Base-by-base conservation (phyloP, 2,113 vertebrate species). In the Sturnus vulgaris region DNA sequence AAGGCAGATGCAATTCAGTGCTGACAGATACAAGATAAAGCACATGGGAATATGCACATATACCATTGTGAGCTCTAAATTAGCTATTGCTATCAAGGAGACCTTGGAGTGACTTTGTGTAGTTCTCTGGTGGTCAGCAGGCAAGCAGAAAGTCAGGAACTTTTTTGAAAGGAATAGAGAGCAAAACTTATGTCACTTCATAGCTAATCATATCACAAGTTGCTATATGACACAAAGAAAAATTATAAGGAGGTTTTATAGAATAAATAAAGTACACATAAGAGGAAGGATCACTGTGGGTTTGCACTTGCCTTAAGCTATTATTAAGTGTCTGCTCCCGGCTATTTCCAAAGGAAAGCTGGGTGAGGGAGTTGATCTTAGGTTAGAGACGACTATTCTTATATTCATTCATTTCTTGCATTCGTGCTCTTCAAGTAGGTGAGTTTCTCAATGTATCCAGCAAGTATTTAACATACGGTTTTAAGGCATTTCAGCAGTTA, bases 381-480 rank as follows among this genome's bases (percentile, higher is more conserved):
- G 10, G 15, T 49, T 64, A 89, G 14, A 57, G 18, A n/a, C 5
- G 5, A 11, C 7, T 2, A 5, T 70, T 80, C n/a, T 61, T 73
- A n/a, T 7, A 61, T 24, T 37, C 16, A 75, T 86, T 23, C 10
- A 7, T 47, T 84, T 50, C 30, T 73, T 65, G 14, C 13, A 46
- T 42, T 22, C 49, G 15, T 70, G 14, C 8, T 69, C 23, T 80
- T 76, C 42, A 33, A 30, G 8, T 55, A 59, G 19, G 25, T 76
- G 35, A 84, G 37, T 86, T 12, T 71, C 20, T 66, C 40, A 33
- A 7, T 39, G 27, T 55, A 50, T 56, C 40, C 19, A 82, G 57
- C 2, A 10, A 3, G 0, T 52, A 16, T 71, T 92, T 82, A 87
- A 68, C 0, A 2, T 35, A 60, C 2, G 21, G 6, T 50, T 46